Conservation (phyloP, 2,113 vertebrate species). For the Zingel zingel region DNA sequence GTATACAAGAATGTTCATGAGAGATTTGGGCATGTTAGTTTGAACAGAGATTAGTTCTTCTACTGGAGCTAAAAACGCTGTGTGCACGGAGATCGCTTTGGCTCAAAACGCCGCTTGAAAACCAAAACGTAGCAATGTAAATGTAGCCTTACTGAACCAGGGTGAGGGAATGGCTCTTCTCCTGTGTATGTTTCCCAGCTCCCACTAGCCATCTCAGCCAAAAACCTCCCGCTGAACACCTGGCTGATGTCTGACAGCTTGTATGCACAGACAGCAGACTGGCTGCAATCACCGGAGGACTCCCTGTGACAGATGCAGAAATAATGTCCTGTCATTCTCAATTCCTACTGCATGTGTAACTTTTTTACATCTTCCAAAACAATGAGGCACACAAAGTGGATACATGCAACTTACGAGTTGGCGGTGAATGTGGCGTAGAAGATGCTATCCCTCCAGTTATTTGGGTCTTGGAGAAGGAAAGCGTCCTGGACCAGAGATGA, state of each 20-base stretch:
- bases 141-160: constrained; percentile 11
- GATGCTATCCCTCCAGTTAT: constrained; percentile 17
- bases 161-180: constrained; percentile 14
- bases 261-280: constrained; percentile 54
- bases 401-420: constrained; percentile 10
- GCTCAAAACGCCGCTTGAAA: too few species aligned
- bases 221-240: constrained; percentile 47
- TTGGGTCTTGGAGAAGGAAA: constrained; percentile 33
- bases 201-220: background rate
- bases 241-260: constrained; percentile 46
- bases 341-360: background rate
- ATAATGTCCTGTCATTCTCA: background rate
- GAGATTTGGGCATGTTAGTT: too few species aligned
- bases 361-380: background rate
- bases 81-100: too few species aligned
- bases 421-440: constrained; percentile 35
- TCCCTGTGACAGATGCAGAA: constrained; percentile 13
- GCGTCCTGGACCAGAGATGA: constrained; percentile 11
- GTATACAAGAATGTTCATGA: too few species aligned
- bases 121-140: too few species aligned
- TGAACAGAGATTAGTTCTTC: too few species aligned
- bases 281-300: background rate
- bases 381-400: background rate
- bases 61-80: too few species aligned
- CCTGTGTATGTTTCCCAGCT: constrained; percentile 36